Evolutionary conservation across 2,113 vertebrate species (phyloP).

Genomic region (Lathamus discolor): DNA sequence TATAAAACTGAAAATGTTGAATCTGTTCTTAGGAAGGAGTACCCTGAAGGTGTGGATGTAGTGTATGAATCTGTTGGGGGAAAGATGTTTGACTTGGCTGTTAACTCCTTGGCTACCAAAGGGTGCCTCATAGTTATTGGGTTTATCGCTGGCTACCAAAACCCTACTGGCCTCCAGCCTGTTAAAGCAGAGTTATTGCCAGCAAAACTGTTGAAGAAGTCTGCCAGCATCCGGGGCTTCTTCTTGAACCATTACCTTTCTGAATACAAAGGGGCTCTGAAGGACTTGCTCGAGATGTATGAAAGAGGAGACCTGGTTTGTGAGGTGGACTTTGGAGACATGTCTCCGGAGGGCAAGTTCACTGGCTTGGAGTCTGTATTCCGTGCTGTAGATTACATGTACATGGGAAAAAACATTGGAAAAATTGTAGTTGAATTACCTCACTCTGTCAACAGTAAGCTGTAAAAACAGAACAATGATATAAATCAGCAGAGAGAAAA

Average conservation of each 20-base stretch:
- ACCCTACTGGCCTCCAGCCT: constrained; percentile 77
- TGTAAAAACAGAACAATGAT: constrained; percentile 82
- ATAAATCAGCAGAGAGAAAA: constrained; percentile 74
- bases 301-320: constrained; percentile 83
- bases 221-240: constrained; percentile 88
- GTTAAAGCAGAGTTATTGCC: constrained; percentile 79
- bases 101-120: constrained; percentile 82
- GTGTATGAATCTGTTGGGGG: constrained; percentile 93
- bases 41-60: constrained; percentile 85
- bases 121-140: constrained; percentile 89
- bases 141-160: constrained; percentile 90
- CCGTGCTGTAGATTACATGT: constrained; percentile 92
- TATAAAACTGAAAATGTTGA: constrained; percentile 81
- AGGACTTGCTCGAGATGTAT: constrained; percentile 82
- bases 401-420: constrained; percentile 88
- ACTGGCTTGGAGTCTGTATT: constrained; percentile 88
- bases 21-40: constrained; percentile 78
- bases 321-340: constrained; percentile 84
- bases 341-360: constrained; percentile 81
- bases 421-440: constrained; percentile 91
- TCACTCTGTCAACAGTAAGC: constrained; percentile 84
- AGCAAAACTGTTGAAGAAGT: constrained; percentile 86
- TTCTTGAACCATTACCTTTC: constrained; percentile 87
- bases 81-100: constrained; percentile 81
- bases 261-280: constrained; percentile 80